phyloP scores from a whole-genome alignment of 2,888 invertebrate species.

The Eretmocerus hayati region DNA sequence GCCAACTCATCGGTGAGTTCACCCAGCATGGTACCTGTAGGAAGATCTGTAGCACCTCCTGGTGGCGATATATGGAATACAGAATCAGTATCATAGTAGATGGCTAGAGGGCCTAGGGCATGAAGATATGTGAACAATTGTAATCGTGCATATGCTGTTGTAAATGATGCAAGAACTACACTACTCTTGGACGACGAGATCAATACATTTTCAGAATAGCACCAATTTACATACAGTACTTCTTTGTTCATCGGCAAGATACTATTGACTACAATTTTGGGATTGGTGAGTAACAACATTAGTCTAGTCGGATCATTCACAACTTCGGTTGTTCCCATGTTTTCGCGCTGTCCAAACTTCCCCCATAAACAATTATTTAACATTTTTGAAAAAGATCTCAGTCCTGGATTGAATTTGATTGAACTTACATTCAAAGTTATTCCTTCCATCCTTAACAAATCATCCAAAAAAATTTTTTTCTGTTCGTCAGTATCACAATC shows the following conservation, averaged over 20 bases:
- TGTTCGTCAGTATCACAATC: not conserved
- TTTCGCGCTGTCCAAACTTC: not conserved
- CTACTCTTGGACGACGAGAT: not conserved
- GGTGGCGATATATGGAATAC: slow-evolving; percentile 2
- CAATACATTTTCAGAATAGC: slow-evolving; percentile 1
- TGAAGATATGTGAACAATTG: slow-evolving; percentile 36
- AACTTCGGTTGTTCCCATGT: not conserved
- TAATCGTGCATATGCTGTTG: slow-evolving; percentile 10
- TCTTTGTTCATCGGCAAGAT: not conserved
- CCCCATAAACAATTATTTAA: not conserved
- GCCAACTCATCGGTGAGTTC: not conserved
- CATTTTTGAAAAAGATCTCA: not conserved
- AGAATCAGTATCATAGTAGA: slow-evolving; percentile 16
- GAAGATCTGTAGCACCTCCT: not conserved
- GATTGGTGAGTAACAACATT: not conserved
- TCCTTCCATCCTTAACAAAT: not conserved
- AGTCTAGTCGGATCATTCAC: not conserved
- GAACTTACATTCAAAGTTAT: not conserved
- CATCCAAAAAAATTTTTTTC: not conserved
- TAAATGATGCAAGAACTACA: slow-evolving; percentile 8
- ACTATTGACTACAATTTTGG: not conserved
- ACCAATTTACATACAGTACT: not conserved
- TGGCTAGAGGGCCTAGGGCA: slow-evolving; percentile 23
- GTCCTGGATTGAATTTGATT: not conserved
- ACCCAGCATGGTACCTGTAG: not conserved